A percentile compares a stretch with the other conserved stretches of the same genome.
phyloP scores from a whole-genome alignment of 1,140 invertebrate genomes.

The Cydia pomonella region DNA sequence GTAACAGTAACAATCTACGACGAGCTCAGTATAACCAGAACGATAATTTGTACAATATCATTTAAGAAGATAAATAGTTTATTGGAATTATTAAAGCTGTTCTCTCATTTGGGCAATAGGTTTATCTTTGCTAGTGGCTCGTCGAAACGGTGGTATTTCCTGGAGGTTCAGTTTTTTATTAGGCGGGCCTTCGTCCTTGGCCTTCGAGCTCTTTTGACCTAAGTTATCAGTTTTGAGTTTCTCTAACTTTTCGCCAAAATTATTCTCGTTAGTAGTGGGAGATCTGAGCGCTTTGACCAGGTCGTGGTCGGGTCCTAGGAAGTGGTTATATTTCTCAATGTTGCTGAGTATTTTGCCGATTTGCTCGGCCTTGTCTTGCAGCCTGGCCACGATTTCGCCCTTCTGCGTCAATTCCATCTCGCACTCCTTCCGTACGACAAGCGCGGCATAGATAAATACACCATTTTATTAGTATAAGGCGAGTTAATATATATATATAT shows the following conservation, averaged over 20 bases:
- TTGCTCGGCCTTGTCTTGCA: conserved; percentile 94
- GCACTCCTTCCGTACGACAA: conserved; percentile 87
- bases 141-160: conserved; percentile 79
- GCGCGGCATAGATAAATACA: conserved; percentile 75
- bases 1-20: background rate
- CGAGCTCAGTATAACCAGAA: conserved; percentile 3
- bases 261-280: conserved; percentile 77
- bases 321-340: conserved; percentile 91
- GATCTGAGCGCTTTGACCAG: conserved; percentile 81
- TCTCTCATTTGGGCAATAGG: conserved; percentile 42
- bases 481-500: conserved; percentile 44
- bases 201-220: conserved; percentile 66
- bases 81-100: conserved; percentile 32
- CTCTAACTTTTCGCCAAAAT: conserved; percentile 62
- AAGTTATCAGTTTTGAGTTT: conserved; percentile 58
- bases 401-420: conserved; percentile 95
- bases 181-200: conserved; percentile 74
- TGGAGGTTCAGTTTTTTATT: conserved; percentile 75
- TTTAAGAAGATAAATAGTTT: background rate
- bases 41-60: conserved; percentile 18
- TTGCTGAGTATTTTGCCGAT: conserved; percentile 94
- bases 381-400: conserved; percentile 93
- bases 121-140: conserved; percentile 58
- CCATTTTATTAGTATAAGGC: conserved; percentile 66
- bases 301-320: conserved; percentile 83